Base-by-base conservation (phyloP, 2,797 vertebrate species). In the Chloroceryle inda region DNA sequence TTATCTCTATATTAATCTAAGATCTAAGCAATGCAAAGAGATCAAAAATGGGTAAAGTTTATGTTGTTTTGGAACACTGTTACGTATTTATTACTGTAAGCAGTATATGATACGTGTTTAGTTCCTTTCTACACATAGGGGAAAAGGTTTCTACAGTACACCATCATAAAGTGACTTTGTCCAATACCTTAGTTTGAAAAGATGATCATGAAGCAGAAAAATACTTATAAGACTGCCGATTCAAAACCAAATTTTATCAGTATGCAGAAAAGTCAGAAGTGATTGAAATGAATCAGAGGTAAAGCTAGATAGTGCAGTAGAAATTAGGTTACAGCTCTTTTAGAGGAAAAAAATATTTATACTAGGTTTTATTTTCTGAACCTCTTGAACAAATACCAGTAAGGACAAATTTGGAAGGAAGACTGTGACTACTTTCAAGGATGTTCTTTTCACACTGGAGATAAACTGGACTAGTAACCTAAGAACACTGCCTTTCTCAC, bases 21-120 rank as follows among this genome's bases (percentile, higher is more conserved):
- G 44, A 53, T 61, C 18, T 53, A 62, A 67, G n/a, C 6, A 55
- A 18, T 37, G 33, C 11, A 44, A 49, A 71, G 33, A 69, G 10
- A 75, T 22, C 7, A 87, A 66, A 85, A 85, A 24, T 2, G 3
- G 18, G 5, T 56, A 15, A 68, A 55, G 37, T 2, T 13, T 8
- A 44, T n/a, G 27, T n/a, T 0, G 1, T 80, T 74, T 82, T 82
- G 24, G 63, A 79, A 47, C 19, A 23, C 4, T 3, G 19, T 26
- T 52, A 6, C 0, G 0, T 76, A 44, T 59, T 76, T 82, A 13
- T 77, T 91, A 33, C 14, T 74, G 16, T 56, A 76, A 90, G 18
- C 52, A 18, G 4, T 6, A 12, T 19, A 37, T 26, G 38, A 40
- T 33, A 20, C 0, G 0, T 6, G 2, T 22, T 69, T 56, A 29